These are phyloP conservation scores for Melospiza melodia DNA, from an alignment of 2,113 vertebrate species.

Conservation along the genomic window DNA sequence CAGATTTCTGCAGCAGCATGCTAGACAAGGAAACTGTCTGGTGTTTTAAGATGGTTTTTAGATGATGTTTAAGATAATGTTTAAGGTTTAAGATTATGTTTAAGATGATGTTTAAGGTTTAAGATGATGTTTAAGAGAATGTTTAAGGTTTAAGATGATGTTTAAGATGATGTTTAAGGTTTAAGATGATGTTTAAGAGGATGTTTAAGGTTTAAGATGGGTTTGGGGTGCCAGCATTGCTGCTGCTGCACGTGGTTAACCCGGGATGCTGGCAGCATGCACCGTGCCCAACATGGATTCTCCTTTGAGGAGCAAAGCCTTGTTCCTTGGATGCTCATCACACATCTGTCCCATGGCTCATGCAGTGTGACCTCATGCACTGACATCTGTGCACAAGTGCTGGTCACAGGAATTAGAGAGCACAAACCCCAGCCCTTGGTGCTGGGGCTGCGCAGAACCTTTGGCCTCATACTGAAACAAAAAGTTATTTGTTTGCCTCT, in stretches of 20 bases:
- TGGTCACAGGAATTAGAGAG: not conserved
- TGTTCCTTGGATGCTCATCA: not conserved
- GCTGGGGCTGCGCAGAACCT: not conserved
- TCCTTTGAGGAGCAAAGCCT: not conserved
- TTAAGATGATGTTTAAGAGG: not conserved
- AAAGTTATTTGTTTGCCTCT: not conserved
- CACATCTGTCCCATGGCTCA: not conserved
- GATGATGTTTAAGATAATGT: not conserved
- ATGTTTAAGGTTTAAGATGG: not conserved
- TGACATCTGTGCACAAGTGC: not conserved
- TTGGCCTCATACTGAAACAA: not conserved
- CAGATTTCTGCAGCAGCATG: not conserved
- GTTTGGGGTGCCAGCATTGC: not conserved
- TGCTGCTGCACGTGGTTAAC: not conserved
- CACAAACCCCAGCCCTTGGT: not conserved
- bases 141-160: not conserved
- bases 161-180: too few relatives aligned
- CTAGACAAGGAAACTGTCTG: slow-evolving; percentile 6
- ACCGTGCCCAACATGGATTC: not conserved
- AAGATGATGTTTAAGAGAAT: too few relatives aligned
- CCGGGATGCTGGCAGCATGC: not conserved
- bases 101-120: not conserved
- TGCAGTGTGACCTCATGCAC: not conserved
- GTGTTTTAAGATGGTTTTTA: not conserved
- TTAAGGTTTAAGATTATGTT: too few relatives aligned